phyloP scores from a whole-genome alignment of 2,113 vertebrate species.

The Silurus glanis region DNA sequence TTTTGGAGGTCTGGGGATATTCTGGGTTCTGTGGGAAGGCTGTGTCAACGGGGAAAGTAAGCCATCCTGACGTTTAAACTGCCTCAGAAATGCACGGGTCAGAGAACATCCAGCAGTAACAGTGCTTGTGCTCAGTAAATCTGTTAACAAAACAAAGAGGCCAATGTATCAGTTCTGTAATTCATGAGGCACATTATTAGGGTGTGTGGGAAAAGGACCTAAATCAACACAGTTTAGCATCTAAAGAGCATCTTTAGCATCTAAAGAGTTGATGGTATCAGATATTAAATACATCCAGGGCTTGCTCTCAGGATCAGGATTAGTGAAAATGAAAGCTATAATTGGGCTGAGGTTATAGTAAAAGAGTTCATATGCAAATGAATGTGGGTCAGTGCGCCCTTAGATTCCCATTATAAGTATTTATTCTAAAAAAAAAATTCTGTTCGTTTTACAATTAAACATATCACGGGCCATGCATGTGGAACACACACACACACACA shows the following conservation, averaged over 20 bases:
- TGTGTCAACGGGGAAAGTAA: slow-evolving; percentile 21
- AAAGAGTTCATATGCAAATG: not conserved
- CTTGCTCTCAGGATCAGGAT: not conserved
- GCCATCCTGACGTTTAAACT: slow-evolving; percentile 22
- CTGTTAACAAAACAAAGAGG: slow-evolving; percentile 13
- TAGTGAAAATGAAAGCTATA: not conserved
- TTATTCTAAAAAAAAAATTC: not conserved
- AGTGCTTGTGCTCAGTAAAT: slow-evolving; percentile 27
- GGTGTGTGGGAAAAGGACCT: not conserved
- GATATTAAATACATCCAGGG: not conserved
- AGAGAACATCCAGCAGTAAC: slow-evolving; percentile 31
- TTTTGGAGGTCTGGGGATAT: slow-evolving; percentile 33
- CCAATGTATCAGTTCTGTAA: slow-evolving; percentile 5
- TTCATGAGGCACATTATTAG: not conserved
- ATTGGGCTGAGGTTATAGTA: not conserved
- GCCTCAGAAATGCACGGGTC: slow-evolving; percentile 17
- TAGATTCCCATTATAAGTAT: not conserved
- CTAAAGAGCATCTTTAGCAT: slow-evolving; percentile 16
- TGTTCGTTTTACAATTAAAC: not conserved
- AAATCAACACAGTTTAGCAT: not conserved
- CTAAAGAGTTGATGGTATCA: not conserved
- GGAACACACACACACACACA: not conserved
- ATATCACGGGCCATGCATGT: not conserved
- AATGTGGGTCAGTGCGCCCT: not conserved
- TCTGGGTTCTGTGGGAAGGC: slow-evolving; percentile 19